A percentile compares a stretch with the other conserved stretches of the same genome.
Conservation (phyloP, 2,797 vertebrate species). For the Anolis apletophallus region DNA sequence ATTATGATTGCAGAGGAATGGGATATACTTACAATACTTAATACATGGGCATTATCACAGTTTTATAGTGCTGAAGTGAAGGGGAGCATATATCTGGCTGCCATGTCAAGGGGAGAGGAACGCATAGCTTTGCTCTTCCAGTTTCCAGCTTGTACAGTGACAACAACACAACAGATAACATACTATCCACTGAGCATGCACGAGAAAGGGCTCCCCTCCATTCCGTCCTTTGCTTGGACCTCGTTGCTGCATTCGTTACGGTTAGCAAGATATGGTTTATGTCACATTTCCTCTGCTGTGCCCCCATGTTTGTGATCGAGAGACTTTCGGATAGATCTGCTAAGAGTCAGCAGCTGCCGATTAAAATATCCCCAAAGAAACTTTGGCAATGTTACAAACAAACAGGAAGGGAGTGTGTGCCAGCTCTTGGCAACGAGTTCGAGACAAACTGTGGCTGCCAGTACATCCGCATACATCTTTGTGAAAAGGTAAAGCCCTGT, state of each 20-base stretch:
- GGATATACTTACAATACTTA: not conserved
- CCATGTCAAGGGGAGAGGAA: not conserved
- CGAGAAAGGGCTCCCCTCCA: conserved; percentile 29
- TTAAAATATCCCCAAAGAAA: conserved; percentile 13
- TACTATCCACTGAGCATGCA: conserved; percentile 22
- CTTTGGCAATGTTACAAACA: conserved; percentile 18
- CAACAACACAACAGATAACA: conserved; percentile 3
- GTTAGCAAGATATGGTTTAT: not conserved
- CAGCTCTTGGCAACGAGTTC: conserved; percentile 5
- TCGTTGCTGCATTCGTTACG: not conserved
- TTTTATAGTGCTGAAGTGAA: not conserved
- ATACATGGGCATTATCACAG: not conserved
- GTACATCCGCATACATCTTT: not conserved
- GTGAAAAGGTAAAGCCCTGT: not conserved
- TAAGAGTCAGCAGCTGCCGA: not conserved
- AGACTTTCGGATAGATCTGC: not conserved
- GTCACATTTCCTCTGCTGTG: not conserved
- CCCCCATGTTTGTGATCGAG: not conserved
- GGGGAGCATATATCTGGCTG: not conserved
- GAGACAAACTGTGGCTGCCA: not conserved
- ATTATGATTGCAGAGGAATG: not conserved
- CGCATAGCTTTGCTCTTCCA: not conserved
- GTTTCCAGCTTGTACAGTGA: not conserved
- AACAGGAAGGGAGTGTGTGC: not conserved
- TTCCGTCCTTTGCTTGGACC: conserved; percentile 21